Percentiles rank a stretch among this genome's conserved stretches.
Evolutionary conservation across 2,888 invertebrate species (phyloP).

Genomic region (Entomobrya multifasciata): DNA sequence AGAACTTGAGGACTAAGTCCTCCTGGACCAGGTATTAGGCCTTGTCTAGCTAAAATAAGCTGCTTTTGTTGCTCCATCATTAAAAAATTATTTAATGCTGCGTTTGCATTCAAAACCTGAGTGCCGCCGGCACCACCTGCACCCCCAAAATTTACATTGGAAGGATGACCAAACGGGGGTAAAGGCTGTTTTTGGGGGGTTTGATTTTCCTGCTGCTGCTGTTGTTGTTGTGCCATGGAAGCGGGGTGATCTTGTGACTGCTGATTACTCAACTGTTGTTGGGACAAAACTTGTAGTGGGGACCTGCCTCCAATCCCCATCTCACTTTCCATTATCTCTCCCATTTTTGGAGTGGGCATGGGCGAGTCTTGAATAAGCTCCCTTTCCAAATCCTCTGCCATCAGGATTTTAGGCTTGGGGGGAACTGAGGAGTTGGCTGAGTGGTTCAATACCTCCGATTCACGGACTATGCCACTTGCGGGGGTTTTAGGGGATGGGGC

Average conservation of each 20-base stretch:
- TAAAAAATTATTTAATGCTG: constrained; percentile 60
- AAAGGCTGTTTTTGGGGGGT: constrained; percentile 40
- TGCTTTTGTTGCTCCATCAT: constrained; percentile 71
- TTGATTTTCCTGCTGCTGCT: constrained; percentile 63
- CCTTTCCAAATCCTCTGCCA: constrained; percentile 78
- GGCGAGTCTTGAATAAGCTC: constrained; percentile 75
- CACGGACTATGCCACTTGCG: no score
- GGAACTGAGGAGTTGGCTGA: no score
- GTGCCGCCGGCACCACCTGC: constrained; percentile 7
- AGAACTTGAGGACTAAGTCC: constrained; percentile 31
- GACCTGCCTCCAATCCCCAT: constrained; percentile 13
- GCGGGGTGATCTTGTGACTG: constrained; percentile 51
- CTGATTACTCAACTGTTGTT: constrained; percentile 13
- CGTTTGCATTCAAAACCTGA: constrained; percentile 52
- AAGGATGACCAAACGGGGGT: constrained; percentile 15
- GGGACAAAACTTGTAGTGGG: constrained; percentile 35
- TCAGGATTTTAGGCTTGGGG: constrained; percentile 76
- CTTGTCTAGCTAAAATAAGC: constrained; percentile 66
- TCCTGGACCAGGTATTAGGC: constrained; percentile 52
- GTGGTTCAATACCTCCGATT: neutral
- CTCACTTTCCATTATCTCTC: constrained; percentile 28
- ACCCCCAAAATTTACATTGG: constrained; percentile 58
- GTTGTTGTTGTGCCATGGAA: constrained; percentile 14
- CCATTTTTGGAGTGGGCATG: constrained; percentile 46
- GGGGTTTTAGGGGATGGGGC: constrained; percentile 22